A percentile compares a stretch with the other conserved stretches of the same genome.
Conservation (phyloP, 2,888 invertebrate genomes). For the Norana najaformis region DNA sequence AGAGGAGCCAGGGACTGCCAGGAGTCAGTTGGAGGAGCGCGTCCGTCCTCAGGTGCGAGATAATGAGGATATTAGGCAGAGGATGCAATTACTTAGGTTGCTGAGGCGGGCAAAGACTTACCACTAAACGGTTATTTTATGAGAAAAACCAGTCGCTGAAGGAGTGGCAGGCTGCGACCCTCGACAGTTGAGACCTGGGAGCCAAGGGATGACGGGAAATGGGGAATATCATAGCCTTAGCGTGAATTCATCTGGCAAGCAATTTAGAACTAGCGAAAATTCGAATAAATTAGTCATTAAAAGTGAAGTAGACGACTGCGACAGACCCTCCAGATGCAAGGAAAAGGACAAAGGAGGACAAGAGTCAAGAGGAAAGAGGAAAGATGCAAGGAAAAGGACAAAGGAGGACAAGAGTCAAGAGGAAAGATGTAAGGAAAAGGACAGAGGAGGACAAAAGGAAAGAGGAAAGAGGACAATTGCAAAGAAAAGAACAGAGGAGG, state of each 20-base stretch:
- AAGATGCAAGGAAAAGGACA: no score
- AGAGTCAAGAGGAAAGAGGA: no score
- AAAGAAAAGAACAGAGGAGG: no score
- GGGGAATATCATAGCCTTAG: not conserved
- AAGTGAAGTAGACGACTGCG: no score
- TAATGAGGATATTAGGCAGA: not conserved
- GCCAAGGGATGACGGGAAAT: not conserved
- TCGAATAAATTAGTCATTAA: not conserved
- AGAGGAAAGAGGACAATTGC: no score
- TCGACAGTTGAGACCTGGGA: not conserved
- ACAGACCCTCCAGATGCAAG: no score
- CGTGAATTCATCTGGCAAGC: not conserved
- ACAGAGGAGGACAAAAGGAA: no score
- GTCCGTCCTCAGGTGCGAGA: not conserved
- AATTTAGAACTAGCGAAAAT: not conserved
- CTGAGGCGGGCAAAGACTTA: not conserved
- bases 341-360: no score
- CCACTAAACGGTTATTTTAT: not conserved
- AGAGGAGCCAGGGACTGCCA: not conserved
- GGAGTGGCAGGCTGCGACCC: not conserved
- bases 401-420: no score
- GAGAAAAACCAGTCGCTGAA: not conserved
- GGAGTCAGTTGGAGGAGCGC: not conserved
- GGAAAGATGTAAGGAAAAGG: no score
- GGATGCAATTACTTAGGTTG: not conserved